Evolutionary conservation across 2,113 vertebrate genomes (phyloP).

Genomic region (Sphaerodactylus townsendi): DNA sequence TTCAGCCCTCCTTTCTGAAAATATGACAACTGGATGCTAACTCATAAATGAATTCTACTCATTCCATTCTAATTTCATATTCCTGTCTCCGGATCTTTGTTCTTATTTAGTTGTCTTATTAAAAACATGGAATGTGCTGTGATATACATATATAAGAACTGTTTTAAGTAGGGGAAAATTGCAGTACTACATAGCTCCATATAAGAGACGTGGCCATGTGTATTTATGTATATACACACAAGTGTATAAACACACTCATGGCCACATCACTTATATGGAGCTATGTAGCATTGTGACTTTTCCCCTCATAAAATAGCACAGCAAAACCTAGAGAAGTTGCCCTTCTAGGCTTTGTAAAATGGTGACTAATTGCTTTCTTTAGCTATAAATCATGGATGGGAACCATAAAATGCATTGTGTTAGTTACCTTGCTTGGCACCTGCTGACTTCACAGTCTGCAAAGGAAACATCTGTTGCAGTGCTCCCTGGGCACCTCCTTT

Average conservation of each 20-base stretch:
- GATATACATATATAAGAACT: too few relatives aligned
- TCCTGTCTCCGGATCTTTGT: too few relatives aligned
- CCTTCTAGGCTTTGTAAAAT: conserved; percentile 35
- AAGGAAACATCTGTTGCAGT: conserved; percentile 18
- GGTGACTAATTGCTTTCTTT: conserved; percentile 20
- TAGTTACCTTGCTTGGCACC: conserved; percentile 28
- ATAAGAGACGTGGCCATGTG: too few relatives aligned
- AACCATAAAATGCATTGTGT: conserved; percentile 15
- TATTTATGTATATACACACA: too few relatives aligned
- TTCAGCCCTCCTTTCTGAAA: not conserved
- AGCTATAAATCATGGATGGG: conserved; percentile 34
- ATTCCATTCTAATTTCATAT: not conserved
- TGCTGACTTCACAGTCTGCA: conserved; percentile 46
- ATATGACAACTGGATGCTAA: not conserved
- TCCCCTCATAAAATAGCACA: conserved; percentile 18
- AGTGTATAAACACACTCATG: too few relatives aligned
- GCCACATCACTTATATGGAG: not conserved
- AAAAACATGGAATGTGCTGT: too few relatives aligned
- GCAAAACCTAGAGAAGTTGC: not conserved
- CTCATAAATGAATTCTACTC: not conserved
- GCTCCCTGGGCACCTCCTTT: conserved; percentile 29
- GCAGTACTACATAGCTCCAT: too few relatives aligned
- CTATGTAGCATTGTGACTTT: conserved; percentile 6
- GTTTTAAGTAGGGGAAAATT: too few relatives aligned
- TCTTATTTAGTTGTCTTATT: too few relatives aligned